A percentile compares a stretch with the other conserved stretches of the same genome.
Evolutionary conservation across 2,888 invertebrate genomes (phyloP).

Genomic region (Phaedon cochleariae): DNA sequence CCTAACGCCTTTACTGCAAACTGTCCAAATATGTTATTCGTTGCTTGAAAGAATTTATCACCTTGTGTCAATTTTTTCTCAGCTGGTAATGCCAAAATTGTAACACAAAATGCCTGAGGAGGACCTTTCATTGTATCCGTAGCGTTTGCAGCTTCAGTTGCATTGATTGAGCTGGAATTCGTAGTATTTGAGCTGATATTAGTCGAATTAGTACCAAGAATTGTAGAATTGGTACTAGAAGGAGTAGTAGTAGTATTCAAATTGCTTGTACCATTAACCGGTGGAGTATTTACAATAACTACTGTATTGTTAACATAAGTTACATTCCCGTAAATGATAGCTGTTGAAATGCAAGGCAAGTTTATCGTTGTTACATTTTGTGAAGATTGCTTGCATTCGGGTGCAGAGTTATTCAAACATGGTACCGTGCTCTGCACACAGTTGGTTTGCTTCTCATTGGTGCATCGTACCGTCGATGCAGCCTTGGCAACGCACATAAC

Average conservation of each 20-base stretch:
- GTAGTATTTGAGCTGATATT: conserved; percentile 17
- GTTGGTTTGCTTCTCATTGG: conserved; percentile 46
- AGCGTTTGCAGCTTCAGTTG: conserved; percentile 12
- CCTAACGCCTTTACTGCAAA: conserved; percentile 49
- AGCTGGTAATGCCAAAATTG: conserved; percentile 52
- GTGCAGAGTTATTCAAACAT: conserved; percentile 53
- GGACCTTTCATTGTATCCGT: conserved; percentile 7
- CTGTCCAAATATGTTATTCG: conserved; percentile 43
- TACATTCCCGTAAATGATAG: conserved; percentile 49
- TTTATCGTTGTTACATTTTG: conserved; percentile 47
- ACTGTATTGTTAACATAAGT: conserved; percentile 49
- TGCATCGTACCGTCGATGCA: conserved; percentile 54
- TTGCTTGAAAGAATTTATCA: conserved; percentile 43
- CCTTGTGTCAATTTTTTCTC: conserved; percentile 47
- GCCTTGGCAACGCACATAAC: conserved; percentile 59
- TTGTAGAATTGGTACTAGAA: not conserved
- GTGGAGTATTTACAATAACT: conserved; percentile 33
- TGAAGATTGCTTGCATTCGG: conserved; percentile 49
- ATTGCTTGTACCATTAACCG: conserved; percentile 14
- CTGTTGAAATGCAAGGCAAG: conserved; percentile 55
- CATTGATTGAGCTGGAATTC: not conserved
- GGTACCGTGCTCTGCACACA: conserved; percentile 55
- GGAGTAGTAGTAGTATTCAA: too few species aligned
- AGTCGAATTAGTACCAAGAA: not conserved
- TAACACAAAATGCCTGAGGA: conserved; percentile 51